phyloP scores from a whole-genome alignment of 1,140 invertebrate species.

The Papilio polytes region DNA sequence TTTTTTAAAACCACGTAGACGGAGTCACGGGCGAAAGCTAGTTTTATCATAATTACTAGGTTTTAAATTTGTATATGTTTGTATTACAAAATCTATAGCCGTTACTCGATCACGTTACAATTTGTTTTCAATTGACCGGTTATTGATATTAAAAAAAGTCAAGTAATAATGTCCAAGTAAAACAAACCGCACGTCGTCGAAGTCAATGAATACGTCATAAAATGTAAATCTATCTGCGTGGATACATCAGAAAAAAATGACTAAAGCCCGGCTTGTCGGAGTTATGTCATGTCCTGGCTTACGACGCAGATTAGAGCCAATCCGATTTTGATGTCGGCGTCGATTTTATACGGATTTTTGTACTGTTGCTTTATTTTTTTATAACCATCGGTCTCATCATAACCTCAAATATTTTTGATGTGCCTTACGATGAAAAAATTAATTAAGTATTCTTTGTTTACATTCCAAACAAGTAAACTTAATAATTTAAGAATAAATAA shows the following conservation, averaged over 20 bases:
- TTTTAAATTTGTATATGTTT: background rate
- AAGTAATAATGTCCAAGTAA: conserved; percentile 21
- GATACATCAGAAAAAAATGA: conserved; percentile 46
- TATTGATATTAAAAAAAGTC: conserved; percentile 11
- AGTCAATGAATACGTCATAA: conserved; percentile 52
- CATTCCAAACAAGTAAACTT: too few relatives aligned
- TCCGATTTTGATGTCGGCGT: conserved; percentile 44
- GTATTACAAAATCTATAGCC: background rate
- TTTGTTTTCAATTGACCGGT: conserved; percentile 6
- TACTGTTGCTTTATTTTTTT: conserved; percentile 20
- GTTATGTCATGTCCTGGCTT: conserved; percentile 44
- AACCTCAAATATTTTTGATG: background rate
- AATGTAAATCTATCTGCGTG: conserved; percentile 50
- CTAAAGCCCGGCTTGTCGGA: conserved; percentile 39
- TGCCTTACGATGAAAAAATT: background rate
- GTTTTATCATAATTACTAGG: too few relatives aligned
- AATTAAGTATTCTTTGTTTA: too few relatives aligned
- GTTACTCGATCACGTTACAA: conserved; percentile 5
- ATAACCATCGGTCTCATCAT: background rate
- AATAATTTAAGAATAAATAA: too few relatives aligned
- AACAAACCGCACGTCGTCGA: conserved; percentile 47
- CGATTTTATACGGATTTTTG: conserved; percentile 34
- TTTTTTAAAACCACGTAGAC: too few relatives aligned
- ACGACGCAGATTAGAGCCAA: conserved; percentile 50
- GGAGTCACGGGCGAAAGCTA: too few relatives aligned